phyloP scores from a whole-genome alignment of 2,888 invertebrate genomes.

The Lottia gigantea region DNA sequence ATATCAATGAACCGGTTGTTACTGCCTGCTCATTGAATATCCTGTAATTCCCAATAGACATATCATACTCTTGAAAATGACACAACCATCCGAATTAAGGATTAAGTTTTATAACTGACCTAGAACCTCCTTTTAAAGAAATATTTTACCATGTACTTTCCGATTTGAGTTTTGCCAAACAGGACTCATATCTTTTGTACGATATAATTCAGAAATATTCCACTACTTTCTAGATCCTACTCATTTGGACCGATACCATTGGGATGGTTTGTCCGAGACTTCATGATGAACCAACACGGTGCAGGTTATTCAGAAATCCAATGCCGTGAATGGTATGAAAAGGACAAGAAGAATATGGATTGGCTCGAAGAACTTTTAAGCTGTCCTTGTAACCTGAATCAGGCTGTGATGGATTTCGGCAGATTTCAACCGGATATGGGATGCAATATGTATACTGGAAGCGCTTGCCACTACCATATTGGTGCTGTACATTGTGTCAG shows the following conservation, averaged over 20 bases:
- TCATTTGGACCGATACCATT: conserved; percentile 46
- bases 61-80: no score
- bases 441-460: conserved; percentile 71
- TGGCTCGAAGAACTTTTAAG: conserved; percentile 71
- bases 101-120: no score
- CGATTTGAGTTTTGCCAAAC: no score
- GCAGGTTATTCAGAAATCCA: conserved; percentile 83
- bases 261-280: conserved; percentile 54
- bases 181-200: no score
- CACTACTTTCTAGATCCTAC: conserved; percentile 35
- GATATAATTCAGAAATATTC: no score
- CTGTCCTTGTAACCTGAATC: conserved; percentile 92
- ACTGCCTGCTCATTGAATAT: no score
- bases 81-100: no score
- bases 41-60: no score
- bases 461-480: conserved; percentile 79
- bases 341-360: conserved; percentile 86
- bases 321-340: conserved; percentile 92
- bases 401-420: conserved; percentile 92
- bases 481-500: conserved; percentile 93
- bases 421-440: conserved; percentile 79
- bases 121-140: no score
- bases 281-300: conserved; percentile 72
- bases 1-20: no score
- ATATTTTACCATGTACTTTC: no score